phyloP scores from a whole-genome alignment of 2,113 vertebrate genomes.

The Rhinolophus ferrumequinum region DNA sequence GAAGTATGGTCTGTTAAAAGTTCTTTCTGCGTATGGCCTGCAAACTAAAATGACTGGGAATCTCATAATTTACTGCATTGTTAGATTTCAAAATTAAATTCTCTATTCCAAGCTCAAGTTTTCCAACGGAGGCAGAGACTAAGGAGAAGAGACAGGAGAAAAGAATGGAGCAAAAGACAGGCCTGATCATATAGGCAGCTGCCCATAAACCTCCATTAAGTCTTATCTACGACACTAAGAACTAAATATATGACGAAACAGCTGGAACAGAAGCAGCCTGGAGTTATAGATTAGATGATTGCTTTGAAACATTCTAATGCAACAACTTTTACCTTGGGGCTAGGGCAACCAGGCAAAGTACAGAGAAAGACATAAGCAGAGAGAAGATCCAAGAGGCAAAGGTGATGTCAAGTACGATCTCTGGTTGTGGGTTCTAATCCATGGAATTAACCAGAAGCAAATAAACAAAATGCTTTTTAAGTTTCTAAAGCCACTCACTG shows the following conservation, averaged over 20 bases:
- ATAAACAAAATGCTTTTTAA: neutral
- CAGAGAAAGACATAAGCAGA: neutral
- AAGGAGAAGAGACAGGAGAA: neutral
- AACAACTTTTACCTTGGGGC: neutral
- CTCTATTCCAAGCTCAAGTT: neutral
- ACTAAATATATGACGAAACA: neutral
- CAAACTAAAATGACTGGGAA: neutral
- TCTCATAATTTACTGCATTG: neutral
- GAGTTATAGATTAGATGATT: neutral
- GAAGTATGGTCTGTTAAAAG: neutral
- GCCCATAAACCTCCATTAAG: neutral
- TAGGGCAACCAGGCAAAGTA: neutral
- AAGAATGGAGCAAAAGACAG: neutral
- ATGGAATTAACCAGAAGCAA: neutral
- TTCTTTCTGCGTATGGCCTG: neutral
- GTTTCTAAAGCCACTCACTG: neutral
- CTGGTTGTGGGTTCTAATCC: neutral
- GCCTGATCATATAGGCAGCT: neutral
- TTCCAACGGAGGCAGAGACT: neutral
- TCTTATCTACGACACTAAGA: neutral
- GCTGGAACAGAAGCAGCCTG: neutral
- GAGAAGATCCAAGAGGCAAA: neutral
- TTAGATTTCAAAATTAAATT: neutral
- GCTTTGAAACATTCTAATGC: neutral
- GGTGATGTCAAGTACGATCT: neutral